These are phyloP conservation scores for Trichacis sp. DNA, from an alignment of 2,888 invertebrate species.

Conservation along the genomic window DNA sequence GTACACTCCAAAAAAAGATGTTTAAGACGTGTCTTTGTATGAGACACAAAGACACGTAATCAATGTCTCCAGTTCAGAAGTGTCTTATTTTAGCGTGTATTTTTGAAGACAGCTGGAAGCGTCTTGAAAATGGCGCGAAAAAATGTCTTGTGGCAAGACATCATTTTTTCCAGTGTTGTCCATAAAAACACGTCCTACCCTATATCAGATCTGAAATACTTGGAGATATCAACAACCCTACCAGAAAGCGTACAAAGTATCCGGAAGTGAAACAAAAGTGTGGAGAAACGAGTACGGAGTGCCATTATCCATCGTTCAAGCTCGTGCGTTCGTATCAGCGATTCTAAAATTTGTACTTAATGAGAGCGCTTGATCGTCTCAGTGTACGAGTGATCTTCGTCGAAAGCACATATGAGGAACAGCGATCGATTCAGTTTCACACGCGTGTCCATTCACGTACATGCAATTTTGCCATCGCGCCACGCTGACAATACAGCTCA, in stretches of 20 bases:
- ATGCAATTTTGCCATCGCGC: neutral
- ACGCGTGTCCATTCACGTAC: constrained; percentile 2
- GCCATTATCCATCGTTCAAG: constrained; percentile 33
- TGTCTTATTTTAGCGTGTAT: too few species aligned
- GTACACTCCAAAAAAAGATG: too few species aligned
- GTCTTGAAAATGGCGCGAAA: too few species aligned
- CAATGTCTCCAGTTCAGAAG: too few species aligned
- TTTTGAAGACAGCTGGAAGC: too few species aligned
- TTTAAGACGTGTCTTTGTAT: too few species aligned
- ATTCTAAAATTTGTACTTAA: constrained; percentile 38
- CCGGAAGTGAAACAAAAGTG: neutral
- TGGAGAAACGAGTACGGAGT: neutral
- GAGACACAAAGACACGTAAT: too few species aligned
- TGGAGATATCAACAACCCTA: too few species aligned
- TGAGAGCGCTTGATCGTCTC: constrained; percentile 21
- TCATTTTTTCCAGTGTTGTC: too few species aligned
- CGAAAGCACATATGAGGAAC: constrained; percentile 20
- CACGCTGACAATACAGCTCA: neutral
- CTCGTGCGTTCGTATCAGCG: constrained; percentile 41
- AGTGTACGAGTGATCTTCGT: constrained; percentile 44
- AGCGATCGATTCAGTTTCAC: constrained; percentile 7
- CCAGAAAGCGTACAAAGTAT: neutral
- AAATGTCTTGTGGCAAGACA: too few species aligned
- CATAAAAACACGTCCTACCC: too few species aligned
- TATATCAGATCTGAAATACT: too few species aligned